These are phyloP conservation scores for Hydrozoanthus gracilis DNA, from an alignment of 92 coral and sea anemone species.

Conservation along the genomic window DNA sequence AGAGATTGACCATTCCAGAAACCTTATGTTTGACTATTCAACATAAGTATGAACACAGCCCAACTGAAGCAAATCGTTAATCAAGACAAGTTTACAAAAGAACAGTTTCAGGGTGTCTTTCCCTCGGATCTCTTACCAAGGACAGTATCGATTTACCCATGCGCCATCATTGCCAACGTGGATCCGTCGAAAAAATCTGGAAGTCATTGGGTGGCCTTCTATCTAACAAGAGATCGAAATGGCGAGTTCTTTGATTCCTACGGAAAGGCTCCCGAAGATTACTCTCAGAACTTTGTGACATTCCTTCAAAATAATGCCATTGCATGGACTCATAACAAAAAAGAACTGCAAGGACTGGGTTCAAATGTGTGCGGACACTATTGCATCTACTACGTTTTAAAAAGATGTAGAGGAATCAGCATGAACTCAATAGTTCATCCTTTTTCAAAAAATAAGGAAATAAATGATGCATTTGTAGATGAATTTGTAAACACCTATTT, in stretches of 20 bases:
- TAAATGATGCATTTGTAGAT: conserved; percentile 51
- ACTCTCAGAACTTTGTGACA: conserved; percentile 25
- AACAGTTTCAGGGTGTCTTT: conserved; percentile 52
- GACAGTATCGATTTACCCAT: conserved; percentile 33
- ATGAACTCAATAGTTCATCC: conserved; percentile 57
- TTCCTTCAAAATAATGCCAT: conserved; percentile 42
- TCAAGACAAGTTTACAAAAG: conserved; percentile 29
- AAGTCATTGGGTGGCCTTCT: conserved; percentile 65
- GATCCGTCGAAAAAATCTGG: conserved; percentile 49
- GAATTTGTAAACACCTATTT: conserved; percentile 51
- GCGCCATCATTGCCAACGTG: conserved; percentile 57
- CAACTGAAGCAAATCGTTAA: conserved; percentile 36
- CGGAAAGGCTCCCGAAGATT: conserved; percentile 50
- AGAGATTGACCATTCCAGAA: conserved; percentile 51
- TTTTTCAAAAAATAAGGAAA: conserved; percentile 43
- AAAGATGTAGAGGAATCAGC: conserved; percentile 49
- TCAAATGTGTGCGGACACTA: conserved; percentile 64
- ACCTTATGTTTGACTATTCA: conserved; percentile 46
- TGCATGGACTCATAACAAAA: conserved; percentile 31
- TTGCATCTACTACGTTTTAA: conserved; percentile 55
- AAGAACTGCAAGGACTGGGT: conserved; percentile 45
- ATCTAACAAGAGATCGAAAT: conserved; percentile 48
- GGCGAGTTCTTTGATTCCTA: conserved; percentile 69
- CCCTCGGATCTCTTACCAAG: conserved; percentile 57
- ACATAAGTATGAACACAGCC: background rate